Percentiles rank a stretch among this genome's conserved stretches.
These are phyloP conservation scores for Hycleus cichorii DNA, from an alignment of 1,140 invertebrate species.

Conservation along the genomic window DNA sequence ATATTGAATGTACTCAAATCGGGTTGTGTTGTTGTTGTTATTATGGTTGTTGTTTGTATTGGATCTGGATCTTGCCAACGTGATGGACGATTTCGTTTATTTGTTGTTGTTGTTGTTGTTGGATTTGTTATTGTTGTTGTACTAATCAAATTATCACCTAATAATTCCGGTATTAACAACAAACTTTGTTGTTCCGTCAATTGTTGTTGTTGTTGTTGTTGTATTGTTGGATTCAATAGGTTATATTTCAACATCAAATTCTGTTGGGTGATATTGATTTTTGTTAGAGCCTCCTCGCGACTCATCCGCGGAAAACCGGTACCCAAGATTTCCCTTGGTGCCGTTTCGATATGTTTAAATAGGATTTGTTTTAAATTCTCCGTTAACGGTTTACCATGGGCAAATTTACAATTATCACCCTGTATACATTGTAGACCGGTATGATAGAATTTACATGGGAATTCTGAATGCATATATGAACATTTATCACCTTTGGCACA, in stretches of 20 bases:
- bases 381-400: conserved; percentile 75
- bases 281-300: conserved; percentile 62
- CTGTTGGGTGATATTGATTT: conserved; percentile 63
- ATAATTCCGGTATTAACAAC: too few relatives aligned
- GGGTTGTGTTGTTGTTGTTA: not conserved
- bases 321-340: conserved; percentile 81
- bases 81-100: conserved; percentile 47
- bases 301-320: conserved; percentile 70
- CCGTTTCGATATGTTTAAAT: conserved; percentile 77
- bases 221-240: conserved; percentile 1
- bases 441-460: conserved; percentile 96
- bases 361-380: conserved; percentile 46
- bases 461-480: conserved; percentile 94
- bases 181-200: conserved; percentile 25
- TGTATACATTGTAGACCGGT: conserved; percentile 78
- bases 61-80: conserved; percentile 50
- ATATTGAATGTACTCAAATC: conserved; percentile 9
- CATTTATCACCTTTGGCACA: conserved; percentile 94
- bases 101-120: not conserved
- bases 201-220: not conserved
- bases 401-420: conserved; percentile 86
- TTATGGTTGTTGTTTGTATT: not conserved
- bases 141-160: too few relatives aligned
- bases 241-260: conserved; percentile 42
- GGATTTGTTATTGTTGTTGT: conserved; percentile 1